These are phyloP conservation scores for Ammodytes dubius DNA, from an alignment of 2,113 vertebrate genomes.

Conservation along the genomic window DNA sequence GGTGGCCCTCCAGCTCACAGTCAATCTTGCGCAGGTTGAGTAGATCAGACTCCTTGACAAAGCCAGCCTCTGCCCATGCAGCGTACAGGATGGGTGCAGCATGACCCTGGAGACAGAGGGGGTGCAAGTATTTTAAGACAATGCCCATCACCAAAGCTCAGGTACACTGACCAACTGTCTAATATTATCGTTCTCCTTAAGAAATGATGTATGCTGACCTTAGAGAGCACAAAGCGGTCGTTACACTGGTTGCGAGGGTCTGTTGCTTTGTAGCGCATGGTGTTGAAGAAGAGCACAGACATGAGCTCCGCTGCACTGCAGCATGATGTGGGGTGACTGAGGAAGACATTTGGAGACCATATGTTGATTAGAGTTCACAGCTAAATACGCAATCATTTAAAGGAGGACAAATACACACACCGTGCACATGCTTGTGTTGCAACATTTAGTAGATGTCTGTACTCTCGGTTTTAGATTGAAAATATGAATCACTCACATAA, in stretches of 20 bases:
- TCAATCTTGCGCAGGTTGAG: slow-evolving; percentile 86
- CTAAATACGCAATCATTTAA: background rate
- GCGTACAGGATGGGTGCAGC: slow-evolving; percentile 88
- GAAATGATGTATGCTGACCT: slow-evolving; percentile 70
- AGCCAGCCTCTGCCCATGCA: slow-evolving; percentile 87
- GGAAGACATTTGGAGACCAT: background rate
- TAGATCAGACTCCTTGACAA: slow-evolving; percentile 83
- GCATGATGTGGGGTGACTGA: slow-evolving; percentile 88
- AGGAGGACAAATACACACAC: background rate
- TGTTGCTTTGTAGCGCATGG: slow-evolving; percentile 85
- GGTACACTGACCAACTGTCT: background rate
- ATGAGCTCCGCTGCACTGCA: slow-evolving; percentile 90
- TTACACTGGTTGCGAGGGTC: slow-evolving; percentile 86
- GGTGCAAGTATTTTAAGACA: background rate
- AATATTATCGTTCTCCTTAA: background rate
- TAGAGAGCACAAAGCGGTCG: slow-evolving; percentile 90
- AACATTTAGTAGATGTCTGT: background rate
- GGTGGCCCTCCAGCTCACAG: slow-evolving; percentile 88
- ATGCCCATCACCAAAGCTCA: background rate
- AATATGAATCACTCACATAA: background rate
- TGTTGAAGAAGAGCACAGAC: slow-evolving; percentile 89
- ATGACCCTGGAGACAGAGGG: slow-evolving; percentile 79
- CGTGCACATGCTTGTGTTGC: slow-evolving; percentile 54
- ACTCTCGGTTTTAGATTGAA: background rate
- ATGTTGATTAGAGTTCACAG: background rate